Evolutionary conservation across 2,113 vertebrate species (phyloP), one percentile per base, ranked within the genome.

Genomic region (Polyodon spathula): DNA sequence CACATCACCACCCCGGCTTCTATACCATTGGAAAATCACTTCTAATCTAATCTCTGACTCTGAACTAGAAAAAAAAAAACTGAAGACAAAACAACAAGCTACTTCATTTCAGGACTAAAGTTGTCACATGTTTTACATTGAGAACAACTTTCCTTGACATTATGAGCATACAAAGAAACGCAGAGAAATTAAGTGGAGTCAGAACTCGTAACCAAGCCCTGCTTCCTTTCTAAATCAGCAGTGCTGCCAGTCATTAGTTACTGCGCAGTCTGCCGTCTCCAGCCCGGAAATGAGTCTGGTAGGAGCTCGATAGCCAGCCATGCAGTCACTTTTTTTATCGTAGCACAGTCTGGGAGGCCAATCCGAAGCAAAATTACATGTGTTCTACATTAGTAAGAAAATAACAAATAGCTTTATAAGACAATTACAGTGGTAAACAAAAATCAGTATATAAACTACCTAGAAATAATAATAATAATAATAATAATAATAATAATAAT

Each of bases 261-360:
- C 52, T 70, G 58, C 48, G 72, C 72, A 80, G 63, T 62, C 68
- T 73, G 54, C 65, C 61, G 68, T 70, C 70, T 81, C 70, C 73
- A 79, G 68, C 59, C 73, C 39, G 27, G 75, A 80, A 79, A 79
- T 76, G 67, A 74, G 67, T 68, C 69, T 77, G 68, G 64, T 59
- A 37, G 1, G 64, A 75, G 68, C 56, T 44, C 67, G 72, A 76
- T 57, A 78, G 70, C 70, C 66, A 71, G 70, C 74, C 44, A 71
- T 74, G 41, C 65, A 74, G 65, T 66, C 71, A 76, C 7, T 17
- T 72, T 78, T 43, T 56, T 79, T 75, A 81, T 77, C 71, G 73
- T 63, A 63, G 54, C 70, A 63, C 44, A 61, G 44, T 56, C 50
- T 67, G 63, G 57, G 66, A 73, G 69, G 70, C 69, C 69, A 71